Evolutionary conservation across 1,140 invertebrate species (phyloP).

Genomic region (Hypsibius dujardini): DNA sequence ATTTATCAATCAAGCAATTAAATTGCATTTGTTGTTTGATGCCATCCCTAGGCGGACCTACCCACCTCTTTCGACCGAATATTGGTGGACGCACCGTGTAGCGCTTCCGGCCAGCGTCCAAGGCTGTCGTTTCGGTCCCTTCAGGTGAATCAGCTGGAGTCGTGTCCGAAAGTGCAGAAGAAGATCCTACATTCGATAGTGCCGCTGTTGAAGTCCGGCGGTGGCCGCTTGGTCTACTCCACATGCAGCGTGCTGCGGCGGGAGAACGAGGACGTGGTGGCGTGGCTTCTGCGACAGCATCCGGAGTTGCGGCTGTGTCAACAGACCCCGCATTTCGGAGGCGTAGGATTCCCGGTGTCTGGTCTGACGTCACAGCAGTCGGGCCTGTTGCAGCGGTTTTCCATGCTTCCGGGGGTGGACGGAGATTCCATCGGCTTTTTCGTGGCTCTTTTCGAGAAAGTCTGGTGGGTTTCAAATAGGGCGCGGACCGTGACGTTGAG

Average conservation of each 20-base stretch:
- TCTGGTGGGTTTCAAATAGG: neutral
- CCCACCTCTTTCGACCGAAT: conserved; percentile 49
- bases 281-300: conserved; percentile 53
- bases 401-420: neutral
- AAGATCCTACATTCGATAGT: conserved; percentile 52
- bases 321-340: conserved; percentile 26
- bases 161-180: conserved; percentile 55
- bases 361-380: neutral
- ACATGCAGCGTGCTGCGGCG: conserved; percentile 62
- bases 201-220: conserved; percentile 44
- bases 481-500: too few species aligned
- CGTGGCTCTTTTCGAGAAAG: neutral
- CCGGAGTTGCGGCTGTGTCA: conserved; percentile 41
- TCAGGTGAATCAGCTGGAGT: conserved; percentile 43
- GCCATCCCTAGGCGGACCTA: too few species aligned
- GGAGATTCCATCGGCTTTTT: conserved; percentile 5
- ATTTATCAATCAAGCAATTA: conserved; percentile 16
- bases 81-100: conserved; percentile 69
- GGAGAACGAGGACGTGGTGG: conserved; percentile 65
- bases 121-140: conserved; percentile 46
- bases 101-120: conserved; percentile 65
- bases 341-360: neutral
- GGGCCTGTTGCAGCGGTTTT: neutral
- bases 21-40: neutral
- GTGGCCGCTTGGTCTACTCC: conserved; percentile 61